phyloP scores from a whole-genome alignment of 2,113 vertebrate species.

The Turdus rufiventris region DNA sequence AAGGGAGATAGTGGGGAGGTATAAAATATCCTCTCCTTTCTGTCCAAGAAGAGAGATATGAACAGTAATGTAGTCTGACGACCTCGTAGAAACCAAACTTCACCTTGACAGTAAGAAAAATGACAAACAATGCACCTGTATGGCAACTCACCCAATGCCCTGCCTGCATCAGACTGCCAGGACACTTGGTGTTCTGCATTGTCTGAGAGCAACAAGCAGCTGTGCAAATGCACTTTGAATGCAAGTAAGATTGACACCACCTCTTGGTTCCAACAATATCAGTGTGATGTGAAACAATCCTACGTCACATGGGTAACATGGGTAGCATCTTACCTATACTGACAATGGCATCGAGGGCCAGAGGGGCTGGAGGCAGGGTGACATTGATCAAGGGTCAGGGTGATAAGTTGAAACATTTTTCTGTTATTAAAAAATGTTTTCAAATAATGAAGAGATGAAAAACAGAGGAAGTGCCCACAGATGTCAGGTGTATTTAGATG shows the following conservation, averaged over 20 bases:
- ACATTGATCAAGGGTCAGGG: accelerated
- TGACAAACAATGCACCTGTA: neutral
- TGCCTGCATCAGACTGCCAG: neutral
- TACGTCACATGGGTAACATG: neutral
- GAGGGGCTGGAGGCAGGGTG: neutral
- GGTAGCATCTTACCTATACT: neutral
- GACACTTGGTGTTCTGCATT: neutral
- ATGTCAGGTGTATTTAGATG: neutral
- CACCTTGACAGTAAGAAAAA: neutral
- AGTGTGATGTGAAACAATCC: neutral
- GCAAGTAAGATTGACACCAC: neutral
- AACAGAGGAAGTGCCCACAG: neutral
- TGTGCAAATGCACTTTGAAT: neutral
- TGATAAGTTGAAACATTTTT: neutral
- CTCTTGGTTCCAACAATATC: neutral
- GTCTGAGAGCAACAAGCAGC: neutral
- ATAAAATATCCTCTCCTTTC: neutral
- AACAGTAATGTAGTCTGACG: neutral
- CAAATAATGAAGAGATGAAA: neutral
- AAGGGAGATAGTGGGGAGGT: neutral
- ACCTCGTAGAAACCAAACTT: neutral
- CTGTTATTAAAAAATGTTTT: neutral
- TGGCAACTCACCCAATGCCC: neutral
- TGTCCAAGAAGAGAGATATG: neutral
- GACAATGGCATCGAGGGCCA: neutral